A percentile compares a stretch with the other conserved stretches of the same genome.
Conservation (phyloP, 92 coral and sea anemone genomes). For the Palythoa caribaeorum region DNA sequence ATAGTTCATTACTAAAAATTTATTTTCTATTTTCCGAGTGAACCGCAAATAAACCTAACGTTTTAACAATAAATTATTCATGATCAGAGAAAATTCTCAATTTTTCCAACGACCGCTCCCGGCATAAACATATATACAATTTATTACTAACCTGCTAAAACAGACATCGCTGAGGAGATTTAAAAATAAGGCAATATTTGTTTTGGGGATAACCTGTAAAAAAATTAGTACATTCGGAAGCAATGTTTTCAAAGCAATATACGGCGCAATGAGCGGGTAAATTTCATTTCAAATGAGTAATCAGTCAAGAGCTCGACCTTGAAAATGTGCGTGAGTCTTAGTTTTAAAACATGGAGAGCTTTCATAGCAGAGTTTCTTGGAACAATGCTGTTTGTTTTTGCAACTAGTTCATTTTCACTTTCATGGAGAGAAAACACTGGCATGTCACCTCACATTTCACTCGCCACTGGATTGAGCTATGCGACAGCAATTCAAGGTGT, state of each 20-base stretch:
- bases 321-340: not conserved
- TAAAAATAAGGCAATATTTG: not conserved
- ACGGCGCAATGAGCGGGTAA: not conserved
- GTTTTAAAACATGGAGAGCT: slow-evolving; percentile 14
- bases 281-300: not conserved
- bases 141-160: not conserved
- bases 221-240: not conserved
- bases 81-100: not conserved
- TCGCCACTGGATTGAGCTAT: slow-evolving; percentile 36
- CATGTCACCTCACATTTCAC: slow-evolving; percentile 28
- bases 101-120: not conserved
- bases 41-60: not conserved
- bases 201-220: not conserved
- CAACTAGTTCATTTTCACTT: slow-evolving; percentile 16
- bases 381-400: slow-evolving; percentile 33
- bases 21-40: not conserved
- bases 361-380: slow-evolving; percentile 24
- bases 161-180: not conserved
- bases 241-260: not conserved
- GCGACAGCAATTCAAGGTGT: slow-evolving; percentile 23
- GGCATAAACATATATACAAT: not conserved
- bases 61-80: not conserved
- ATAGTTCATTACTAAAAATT: too few relatives aligned
- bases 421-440: not conserved
- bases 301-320: not conserved